Conservation (phyloP, 2,888 invertebrate genomes). For the Drosophila macrospina region DNA sequence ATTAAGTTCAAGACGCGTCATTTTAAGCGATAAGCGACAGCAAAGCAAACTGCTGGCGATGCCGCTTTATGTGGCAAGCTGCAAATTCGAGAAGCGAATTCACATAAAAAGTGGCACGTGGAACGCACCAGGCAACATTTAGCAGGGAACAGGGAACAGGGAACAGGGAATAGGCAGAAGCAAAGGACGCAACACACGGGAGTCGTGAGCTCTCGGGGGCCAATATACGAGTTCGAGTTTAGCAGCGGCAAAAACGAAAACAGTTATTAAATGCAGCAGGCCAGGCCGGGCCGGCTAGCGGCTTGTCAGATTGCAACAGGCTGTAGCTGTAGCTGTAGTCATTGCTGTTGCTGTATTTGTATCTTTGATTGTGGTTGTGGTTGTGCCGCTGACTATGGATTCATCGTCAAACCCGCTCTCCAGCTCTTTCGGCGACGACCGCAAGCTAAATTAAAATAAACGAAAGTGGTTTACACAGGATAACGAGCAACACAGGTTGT, state of each 20-base stretch:
- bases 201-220: slow-evolving; percentile 66
- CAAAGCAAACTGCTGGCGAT: slow-evolving; percentile 27
- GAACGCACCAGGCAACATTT: slow-evolving; percentile 40
- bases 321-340: slow-evolving; percentile 12
- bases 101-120: slow-evolving; percentile 70
- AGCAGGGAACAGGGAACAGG: background rate
- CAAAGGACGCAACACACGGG: slow-evolving; percentile 21
- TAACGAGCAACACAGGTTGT: slow-evolving; percentile 42
- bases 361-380: background rate
- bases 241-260: slow-evolving; percentile 71
- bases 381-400: slow-evolving; percentile 18
- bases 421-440: slow-evolving; percentile 47
- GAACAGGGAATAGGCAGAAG: slow-evolving; percentile 3
- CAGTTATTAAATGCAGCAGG: slow-evolving; percentile 80
- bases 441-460: slow-evolving; percentile 79
- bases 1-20: slow-evolving; percentile 70
- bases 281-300: slow-evolving; percentile 34
- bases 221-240: slow-evolving; percentile 49
- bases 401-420: slow-evolving; percentile 13
- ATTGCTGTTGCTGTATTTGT: slow-evolving; percentile 1
- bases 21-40: slow-evolving; percentile 61
- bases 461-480: slow-evolving; percentile 78
- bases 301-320: slow-evolving; percentile 77
- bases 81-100: slow-evolving; percentile 50
- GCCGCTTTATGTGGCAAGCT: slow-evolving; percentile 68